Base-by-base conservation (phyloP, 2,113 vertebrate genomes). In the Calidris pugnax region DNA sequence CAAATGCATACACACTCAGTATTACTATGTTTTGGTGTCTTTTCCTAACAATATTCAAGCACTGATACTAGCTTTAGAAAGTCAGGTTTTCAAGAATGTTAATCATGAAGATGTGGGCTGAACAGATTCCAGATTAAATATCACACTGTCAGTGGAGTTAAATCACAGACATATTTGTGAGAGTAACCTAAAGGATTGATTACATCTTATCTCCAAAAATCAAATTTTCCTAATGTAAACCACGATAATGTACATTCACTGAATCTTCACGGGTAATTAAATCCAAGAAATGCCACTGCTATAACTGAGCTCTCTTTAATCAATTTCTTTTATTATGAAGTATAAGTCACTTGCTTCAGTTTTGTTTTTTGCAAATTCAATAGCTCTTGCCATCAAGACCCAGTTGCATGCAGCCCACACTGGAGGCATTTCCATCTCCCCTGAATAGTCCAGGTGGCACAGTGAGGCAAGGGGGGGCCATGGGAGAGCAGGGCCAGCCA, bases 361-460 rank as follows among this genome's bases (percentile, higher is more conserved):
- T 90, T 60, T 48, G 35, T 14, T 60, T 81, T 78, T 82, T 62
- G 35, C 4, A n/a, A 68, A 66, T 62, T 60, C 62, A 79, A 1
- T 28, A 77, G 50, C 17, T 62, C 27, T 76, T 12, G 0, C 20
- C 56, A 45, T 60, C 9, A 5, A 15, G 9, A 14, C 12, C 13
- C 72, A 39, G 24, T 11, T 81, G 73, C 32, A 41, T 6, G 19
- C 27, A 84, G 47, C 41, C 11, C 10, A 4, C 28, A 8, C 17
- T 47, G 48, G 8, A 68, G 17, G 48, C 62, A 74, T 59, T 80
- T 53, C 11, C 48, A 37, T 41, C 12, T 76, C 21, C 10, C 7
- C 57, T 28, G 35, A 90, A 15, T 4, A 12, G 2, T 20, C 18
- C 57, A 37, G 51, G n/a, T 1, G 0, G 22, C 14, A 18, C 0